Percentiles rank a stretch among this genome's conserved stretches.
Evolutionary conservation across 1,140 invertebrate genomes (phyloP).

Genomic region (Trichonephila clavata): DNA sequence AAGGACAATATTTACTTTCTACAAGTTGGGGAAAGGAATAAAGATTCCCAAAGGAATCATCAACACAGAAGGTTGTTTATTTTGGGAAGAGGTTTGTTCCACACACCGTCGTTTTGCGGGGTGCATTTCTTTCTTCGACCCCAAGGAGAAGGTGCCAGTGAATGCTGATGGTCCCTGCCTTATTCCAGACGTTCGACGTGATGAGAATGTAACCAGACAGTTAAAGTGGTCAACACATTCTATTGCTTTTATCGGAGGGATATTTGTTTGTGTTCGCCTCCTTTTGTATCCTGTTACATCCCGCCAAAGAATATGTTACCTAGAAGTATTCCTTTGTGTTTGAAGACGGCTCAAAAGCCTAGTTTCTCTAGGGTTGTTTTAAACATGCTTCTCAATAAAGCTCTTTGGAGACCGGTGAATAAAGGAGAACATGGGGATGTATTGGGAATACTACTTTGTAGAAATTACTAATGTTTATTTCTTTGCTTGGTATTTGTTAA

Average conservation of each 20-base stretch:
- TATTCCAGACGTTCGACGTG: constrained; percentile 5
- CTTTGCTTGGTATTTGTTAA: too few relatives aligned
- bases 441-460: not conserved
- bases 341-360: not conserved
- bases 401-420: not conserved
- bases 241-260: not conserved
- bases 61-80: constrained; percentile 17
- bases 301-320: not conserved
- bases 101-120: not conserved
- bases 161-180: constrained; percentile 11
- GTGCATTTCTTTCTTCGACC: not conserved
- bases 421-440: not conserved
- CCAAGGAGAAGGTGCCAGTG: not conserved
- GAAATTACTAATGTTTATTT: too few relatives aligned
- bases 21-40: not conserved
- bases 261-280: constrained; percentile 26
- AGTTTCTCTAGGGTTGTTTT: not conserved
- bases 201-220: not conserved
- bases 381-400: not conserved
- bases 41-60: constrained; percentile 8
- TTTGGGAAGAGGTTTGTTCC: not conserved
- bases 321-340: not conserved
- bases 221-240: constrained; percentile 32
- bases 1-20: not conserved
- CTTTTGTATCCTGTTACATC: not conserved